These are phyloP conservation scores for Drosophila murphyi DNA, from an alignment of 1,140 invertebrate species.

Conservation along the genomic window DNA sequence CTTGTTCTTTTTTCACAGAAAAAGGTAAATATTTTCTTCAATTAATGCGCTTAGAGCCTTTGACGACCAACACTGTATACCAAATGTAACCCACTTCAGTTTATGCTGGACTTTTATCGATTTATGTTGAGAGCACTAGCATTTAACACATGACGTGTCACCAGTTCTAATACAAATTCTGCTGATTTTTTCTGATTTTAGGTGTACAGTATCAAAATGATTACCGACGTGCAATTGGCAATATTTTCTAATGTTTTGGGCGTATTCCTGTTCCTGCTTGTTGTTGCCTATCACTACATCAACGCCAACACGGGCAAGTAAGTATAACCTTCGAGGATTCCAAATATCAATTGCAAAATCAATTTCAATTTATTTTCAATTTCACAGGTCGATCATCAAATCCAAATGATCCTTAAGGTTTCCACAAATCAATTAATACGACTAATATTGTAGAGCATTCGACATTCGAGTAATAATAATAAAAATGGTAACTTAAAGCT, in stretches of 20 bases:
- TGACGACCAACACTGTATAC: background rate
- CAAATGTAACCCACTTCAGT: background rate
- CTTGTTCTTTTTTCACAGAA: conserved; percentile 26
- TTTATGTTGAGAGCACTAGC: background rate
- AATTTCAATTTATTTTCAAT: conserved; percentile 42
- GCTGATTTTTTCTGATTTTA: conserved; percentile 6
- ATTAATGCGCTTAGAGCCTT: background rate
- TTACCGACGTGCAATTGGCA: conserved; percentile 97
- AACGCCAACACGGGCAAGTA: conserved; percentile 89
- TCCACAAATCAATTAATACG: conserved; percentile 49
- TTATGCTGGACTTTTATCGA: background rate
- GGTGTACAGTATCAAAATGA: conserved; percentile 88
- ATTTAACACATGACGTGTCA: conserved; percentile 52
- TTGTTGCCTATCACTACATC: conserved; percentile 99
- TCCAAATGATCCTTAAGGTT: conserved; percentile 66
- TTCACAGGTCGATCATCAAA: conserved; percentile 62
- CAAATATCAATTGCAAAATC: conserved; percentile 6
- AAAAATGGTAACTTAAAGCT: conserved; percentile 60
- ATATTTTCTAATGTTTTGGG: conserved; percentile 98
- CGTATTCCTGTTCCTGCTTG: conserved; percentile 95
- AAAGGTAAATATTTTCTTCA: conserved; percentile 25
- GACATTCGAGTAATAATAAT: conserved; percentile 54
- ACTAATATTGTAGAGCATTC: conserved; percentile 41
- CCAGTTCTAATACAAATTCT: background rate
- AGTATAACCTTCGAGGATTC: conserved; percentile 21